phyloP scores from a whole-genome alignment of 2,113 vertebrate species.

The Sterna hirundo region DNA sequence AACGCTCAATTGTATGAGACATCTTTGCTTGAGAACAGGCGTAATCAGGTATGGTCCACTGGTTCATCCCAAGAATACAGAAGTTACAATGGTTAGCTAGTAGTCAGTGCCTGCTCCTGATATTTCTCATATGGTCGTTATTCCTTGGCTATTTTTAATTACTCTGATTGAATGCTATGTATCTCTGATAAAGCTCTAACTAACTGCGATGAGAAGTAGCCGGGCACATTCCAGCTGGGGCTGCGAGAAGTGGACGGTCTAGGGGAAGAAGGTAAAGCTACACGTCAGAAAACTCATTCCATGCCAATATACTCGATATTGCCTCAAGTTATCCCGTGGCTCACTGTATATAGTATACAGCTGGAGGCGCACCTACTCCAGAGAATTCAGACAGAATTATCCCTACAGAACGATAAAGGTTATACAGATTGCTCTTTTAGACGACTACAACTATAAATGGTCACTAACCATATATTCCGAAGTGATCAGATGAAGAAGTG shows the following conservation, averaged over 20 bases:
- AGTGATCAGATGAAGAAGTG: background rate
- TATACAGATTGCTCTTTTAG: background rate
- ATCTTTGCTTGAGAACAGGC: constrained; percentile 91
- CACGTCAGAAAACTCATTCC: background rate
- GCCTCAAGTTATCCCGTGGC: background rate
- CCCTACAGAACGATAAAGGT: background rate
- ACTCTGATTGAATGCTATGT: background rate
- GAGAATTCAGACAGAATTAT: background rate
- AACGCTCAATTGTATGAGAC: constrained; percentile 96
- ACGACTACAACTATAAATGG: background rate
- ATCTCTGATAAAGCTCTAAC: background rate
- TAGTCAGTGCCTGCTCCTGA: background rate
- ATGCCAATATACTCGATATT: background rate
- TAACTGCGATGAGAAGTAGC: background rate
- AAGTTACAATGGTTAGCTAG: background rate
- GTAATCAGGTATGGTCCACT: constrained; percentile 85
- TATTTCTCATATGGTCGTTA: background rate
- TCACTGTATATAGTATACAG: background rate
- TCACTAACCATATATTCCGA: background rate
- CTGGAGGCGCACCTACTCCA: background rate
- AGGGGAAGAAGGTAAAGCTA: background rate
- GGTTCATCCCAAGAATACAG: background rate
- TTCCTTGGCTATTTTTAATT: background rate
- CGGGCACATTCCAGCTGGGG: background rate
- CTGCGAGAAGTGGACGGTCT: background rate